phyloP scores from a whole-genome alignment of 2,797 vertebrate species.

The Accipiter fasciatus region DNA sequence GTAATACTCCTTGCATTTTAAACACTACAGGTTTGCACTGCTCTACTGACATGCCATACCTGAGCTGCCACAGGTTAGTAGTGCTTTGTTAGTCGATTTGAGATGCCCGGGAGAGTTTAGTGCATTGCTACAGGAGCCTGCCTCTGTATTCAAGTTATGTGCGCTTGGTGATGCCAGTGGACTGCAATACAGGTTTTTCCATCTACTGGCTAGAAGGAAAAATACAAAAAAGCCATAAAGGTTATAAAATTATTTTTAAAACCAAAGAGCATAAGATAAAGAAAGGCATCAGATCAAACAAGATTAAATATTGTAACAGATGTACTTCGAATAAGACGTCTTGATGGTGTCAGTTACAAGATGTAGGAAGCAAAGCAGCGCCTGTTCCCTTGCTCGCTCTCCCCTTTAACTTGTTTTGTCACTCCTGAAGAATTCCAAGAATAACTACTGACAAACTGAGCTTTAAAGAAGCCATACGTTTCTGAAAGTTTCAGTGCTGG shows the following conservation, averaged over 20 bases:
- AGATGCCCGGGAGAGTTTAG: conserved; percentile 92
- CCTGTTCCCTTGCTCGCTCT: not conserved
- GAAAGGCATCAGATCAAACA: not conserved
- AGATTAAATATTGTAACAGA: not conserved
- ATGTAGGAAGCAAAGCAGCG: not conserved
- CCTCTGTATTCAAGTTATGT: conserved; percentile 76
- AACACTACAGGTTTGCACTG: not conserved
- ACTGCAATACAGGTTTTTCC: conserved; percentile 93
- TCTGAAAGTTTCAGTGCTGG: not conserved
- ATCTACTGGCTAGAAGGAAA: conserved; percentile 84
- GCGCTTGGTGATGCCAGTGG: conserved; percentile 78
- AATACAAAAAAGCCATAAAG: conserved; percentile 67
- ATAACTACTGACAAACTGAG: not conserved
- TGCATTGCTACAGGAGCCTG: conserved; percentile 82
- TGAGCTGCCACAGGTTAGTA: conserved; percentile 98
- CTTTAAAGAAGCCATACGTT: not conserved
- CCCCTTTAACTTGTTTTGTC: not conserved
- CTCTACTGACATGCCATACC: conserved; percentile 85
- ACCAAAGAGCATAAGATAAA: not conserved
- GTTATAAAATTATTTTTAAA: not conserved
- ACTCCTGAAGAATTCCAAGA: not conserved
- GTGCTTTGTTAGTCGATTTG: conserved; percentile 98
- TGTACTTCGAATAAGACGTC: not conserved
- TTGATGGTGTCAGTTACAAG: not conserved
- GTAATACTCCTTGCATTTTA: not conserved